phyloP scores from a whole-genome alignment of 2,888 invertebrate species.

The Archips xylosteana region DNA sequence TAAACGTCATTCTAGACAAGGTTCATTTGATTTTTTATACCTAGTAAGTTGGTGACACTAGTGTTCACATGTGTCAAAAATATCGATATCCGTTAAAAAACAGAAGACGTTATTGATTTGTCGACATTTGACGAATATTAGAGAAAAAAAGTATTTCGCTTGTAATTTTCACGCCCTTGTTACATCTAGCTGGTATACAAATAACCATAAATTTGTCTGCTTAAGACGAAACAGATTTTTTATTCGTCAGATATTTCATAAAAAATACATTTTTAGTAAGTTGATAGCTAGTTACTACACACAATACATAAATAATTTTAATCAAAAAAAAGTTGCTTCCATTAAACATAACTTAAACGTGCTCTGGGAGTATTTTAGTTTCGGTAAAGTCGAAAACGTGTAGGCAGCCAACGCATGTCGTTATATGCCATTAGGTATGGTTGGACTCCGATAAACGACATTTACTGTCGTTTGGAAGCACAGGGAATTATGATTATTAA shows the following conservation, averaged over 20 bases:
- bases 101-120: not conserved
- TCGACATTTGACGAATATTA: no score
- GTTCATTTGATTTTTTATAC: constrained; percentile 11
- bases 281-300: no score
- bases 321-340: no score
- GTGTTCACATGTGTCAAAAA: not conserved
- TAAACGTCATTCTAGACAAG: constrained; percentile 6
- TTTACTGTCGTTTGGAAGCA: constrained; percentile 12
- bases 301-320: no score
- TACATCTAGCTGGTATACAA: no score
- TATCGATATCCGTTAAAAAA: not conserved
- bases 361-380: constrained; percentile 16
- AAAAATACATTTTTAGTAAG: no score
- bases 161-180: no score
- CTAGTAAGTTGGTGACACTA: not conserved
- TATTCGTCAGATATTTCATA: no score
- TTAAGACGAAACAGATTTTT: no score
- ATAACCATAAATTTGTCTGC: no score
- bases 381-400: not conserved
- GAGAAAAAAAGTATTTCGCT: no score
- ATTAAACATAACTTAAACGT: constrained; percentile 6
- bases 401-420: constrained; percentile 14
- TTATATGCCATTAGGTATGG: constrained; percentile 12
- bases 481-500: not conserved
- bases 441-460: constrained; percentile 11